phyloP scores from a whole-genome alignment of 1,140 invertebrate genomes.

The Dryas iulia region DNA sequence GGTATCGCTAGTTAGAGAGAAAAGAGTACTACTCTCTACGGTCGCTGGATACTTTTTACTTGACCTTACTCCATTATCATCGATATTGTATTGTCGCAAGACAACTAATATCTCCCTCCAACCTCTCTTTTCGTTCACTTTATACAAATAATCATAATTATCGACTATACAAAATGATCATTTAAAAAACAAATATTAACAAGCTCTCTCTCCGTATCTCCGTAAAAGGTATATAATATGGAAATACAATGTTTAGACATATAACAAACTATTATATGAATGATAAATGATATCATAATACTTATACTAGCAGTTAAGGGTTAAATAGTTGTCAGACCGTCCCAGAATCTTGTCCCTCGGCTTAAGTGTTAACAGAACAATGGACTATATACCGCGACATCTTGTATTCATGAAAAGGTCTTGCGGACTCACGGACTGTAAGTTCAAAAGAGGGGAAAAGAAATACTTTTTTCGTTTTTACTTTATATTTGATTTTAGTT shows the following conservation, averaged over 20 bases:
- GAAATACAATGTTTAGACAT: not conserved
- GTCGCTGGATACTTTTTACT: too few relatives aligned
- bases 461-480: not conserved
- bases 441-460: not conserved
- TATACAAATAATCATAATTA: too few relatives aligned
- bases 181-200: too few relatives aligned
- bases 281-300: not conserved
- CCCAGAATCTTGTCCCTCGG: conserved; percentile 48
- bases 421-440: conserved; percentile 29
- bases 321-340: conserved; percentile 32
- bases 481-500: not conserved
- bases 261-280: not conserved
- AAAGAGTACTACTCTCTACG: too few relatives aligned
- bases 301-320: conserved; percentile 34
- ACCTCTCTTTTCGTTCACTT: too few relatives aligned
- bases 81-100: too few relatives aligned
- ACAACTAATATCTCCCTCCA: too few relatives aligned
- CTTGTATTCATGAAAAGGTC: conserved; percentile 61
- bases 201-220: too few relatives aligned
- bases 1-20: too few relatives aligned
- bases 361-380: conserved; percentile 57
- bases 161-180: too few relatives aligned
- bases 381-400: conserved; percentile 48
- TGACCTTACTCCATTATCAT: too few relatives aligned
- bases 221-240: too few relatives aligned